These are phyloP conservation scores for Nudaria mundana DNA, from an alignment of 2,888 invertebrate species.

Conservation along the genomic window DNA sequence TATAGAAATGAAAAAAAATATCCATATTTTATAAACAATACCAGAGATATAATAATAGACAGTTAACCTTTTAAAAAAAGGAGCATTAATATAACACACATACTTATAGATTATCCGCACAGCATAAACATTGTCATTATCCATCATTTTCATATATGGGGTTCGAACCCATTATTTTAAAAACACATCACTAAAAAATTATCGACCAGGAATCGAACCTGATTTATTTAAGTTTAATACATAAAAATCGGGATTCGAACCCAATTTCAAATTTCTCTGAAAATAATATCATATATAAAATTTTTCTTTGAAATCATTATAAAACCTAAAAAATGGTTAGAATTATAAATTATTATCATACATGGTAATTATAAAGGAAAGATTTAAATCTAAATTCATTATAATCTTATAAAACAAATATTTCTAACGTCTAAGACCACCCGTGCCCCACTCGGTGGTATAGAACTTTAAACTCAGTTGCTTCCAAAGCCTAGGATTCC, in stretches of 20 bases:
- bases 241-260: constrained; percentile 23
- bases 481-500: no score
- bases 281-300: not conserved
- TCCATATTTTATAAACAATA: constrained; percentile 2
- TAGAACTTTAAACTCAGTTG: no score
- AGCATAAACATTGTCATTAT: not conserved
- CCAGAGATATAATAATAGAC: constrained; percentile 1
- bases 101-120: not conserved
- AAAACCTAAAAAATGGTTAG: not conserved
- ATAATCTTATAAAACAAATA: no score
- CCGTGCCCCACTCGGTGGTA: no score
- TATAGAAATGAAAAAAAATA: no score
- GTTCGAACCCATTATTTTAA: no score
- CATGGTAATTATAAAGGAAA: no score
- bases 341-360: no score
- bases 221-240: not conserved
- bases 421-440: no score
- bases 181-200: no score
- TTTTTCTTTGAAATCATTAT: not conserved
- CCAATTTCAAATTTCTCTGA: constrained; percentile 1
- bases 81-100: not conserved
- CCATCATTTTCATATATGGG: not conserved
- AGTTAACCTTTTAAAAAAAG: not conserved
- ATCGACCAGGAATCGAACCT: constrained; percentile 8
- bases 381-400: no score